Evolutionary conservation across 2,113 vertebrate genomes (phyloP), one percentile per base, ranked within the genome.

Genomic region (Alaudala cheleensis): DNA sequence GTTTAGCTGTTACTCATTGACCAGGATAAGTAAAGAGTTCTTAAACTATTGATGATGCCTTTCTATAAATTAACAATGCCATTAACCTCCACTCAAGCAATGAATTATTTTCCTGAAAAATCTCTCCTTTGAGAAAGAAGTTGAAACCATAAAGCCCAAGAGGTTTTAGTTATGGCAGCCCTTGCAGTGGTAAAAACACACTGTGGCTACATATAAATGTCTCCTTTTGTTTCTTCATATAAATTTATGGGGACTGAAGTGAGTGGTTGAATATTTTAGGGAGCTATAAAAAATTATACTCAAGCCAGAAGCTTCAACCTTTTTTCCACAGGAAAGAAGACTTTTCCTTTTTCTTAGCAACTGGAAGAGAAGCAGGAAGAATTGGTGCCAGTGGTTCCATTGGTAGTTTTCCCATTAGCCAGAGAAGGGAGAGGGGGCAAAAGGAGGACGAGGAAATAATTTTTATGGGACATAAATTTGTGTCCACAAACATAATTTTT

Each of bases 1-100:
- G 25, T 61, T 87, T 91, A 49, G 61, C 49, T 86, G 47, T 93
- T 88, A 93, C 74, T 88, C 54, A 90, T 92, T 96, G 62, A 90
- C 71, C 15, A 44, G 10, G 4, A 2, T 58, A 66, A 95, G 34
- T 62, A 82, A 69, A 69, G 88, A 58, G 37, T 85, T 92, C 58
- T 93, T 91, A 80, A 95, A 54, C 14, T 90, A 58, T 21, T 39
- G 50, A 73, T 82, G 37, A 88, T 70, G 15, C 21, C 24, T 90
- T 82, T 85, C 66, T 84, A 26, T 86, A 70, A 79, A 92, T 79
- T 82, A 91, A 66, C 45, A 76, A 45, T 71, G 20, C 24, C 15
- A 18, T 77, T 82, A 69, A 85, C 54, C 23, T 45, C 31, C 54
- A 69, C 23, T 87, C 37, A 82, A 39, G 15, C 14, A 80, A 25